Percentiles rank a stretch among this genome's conserved stretches.
Evolutionary conservation across 2,113 vertebrate species (phyloP).

Genomic region (Montifringilla adamsi): DNA sequence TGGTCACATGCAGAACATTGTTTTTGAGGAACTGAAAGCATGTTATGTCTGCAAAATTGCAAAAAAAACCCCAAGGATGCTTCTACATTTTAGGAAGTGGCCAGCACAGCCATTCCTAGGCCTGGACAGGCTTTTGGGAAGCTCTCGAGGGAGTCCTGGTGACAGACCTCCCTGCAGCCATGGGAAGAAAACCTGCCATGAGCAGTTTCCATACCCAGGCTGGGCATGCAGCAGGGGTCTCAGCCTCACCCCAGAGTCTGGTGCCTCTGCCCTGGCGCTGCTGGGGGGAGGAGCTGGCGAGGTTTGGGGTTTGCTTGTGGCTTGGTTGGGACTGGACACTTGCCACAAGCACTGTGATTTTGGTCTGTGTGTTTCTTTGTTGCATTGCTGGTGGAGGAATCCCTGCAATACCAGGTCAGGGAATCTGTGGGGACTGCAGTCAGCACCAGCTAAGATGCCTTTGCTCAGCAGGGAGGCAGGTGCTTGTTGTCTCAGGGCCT

Average conservation of each 20-base stretch:
- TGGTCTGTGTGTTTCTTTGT: not conserved
- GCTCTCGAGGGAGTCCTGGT: not conserved
- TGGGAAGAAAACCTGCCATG: accelerated
- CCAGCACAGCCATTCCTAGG: not conserved
- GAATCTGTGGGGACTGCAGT: not conserved
- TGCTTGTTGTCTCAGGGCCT: not conserved
- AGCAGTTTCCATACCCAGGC: not conserved
- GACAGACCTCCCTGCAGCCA: not conserved
- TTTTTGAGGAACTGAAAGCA: slow-evolving; percentile 64
- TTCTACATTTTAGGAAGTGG: slow-evolving; percentile 26
- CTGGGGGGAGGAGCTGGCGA: not conserved
- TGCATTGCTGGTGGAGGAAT: not conserved
- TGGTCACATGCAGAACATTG: slow-evolving; percentile 2
- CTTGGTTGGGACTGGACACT: not conserved
- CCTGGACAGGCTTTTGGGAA: not conserved
- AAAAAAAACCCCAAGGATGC: not conserved
- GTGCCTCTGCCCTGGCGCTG: not conserved
- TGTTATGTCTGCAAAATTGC: slow-evolving; percentile 17
- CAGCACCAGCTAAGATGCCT: not conserved
- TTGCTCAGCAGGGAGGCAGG: not conserved
- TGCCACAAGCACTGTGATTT: not conserved
- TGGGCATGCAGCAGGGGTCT: not conserved
- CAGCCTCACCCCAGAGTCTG: not conserved
- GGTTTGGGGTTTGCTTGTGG: not conserved
- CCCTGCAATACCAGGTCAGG: not conserved